Evolutionary conservation across 1,140 invertebrate species (phyloP).

Genomic region (Hetaerina americana): DNA sequence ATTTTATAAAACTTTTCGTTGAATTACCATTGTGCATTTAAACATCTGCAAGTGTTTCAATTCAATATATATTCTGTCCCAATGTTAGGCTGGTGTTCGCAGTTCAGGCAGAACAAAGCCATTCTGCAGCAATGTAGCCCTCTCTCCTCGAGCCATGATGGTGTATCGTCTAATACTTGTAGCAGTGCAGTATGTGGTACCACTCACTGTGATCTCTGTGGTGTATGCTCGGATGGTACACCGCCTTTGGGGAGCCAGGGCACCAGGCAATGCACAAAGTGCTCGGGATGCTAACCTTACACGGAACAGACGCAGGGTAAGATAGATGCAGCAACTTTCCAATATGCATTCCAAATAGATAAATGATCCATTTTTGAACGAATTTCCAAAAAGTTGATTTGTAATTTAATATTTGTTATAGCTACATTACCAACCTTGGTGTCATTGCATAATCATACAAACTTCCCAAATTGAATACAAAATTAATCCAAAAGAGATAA

Average conservation of each 20-base stretch:
- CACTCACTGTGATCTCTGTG: slow-evolving; percentile 59
- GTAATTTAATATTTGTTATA: too few relatives aligned
- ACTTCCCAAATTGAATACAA: too few relatives aligned
- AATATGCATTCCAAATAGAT: too few relatives aligned
- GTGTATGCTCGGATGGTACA: slow-evolving; percentile 66
- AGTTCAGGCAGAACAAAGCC: slow-evolving; percentile 26
- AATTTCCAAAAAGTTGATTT: too few relatives aligned
- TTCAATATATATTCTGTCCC: too few relatives aligned
- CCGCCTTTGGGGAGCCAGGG: slow-evolving; percentile 56
- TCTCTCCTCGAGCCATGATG: slow-evolving; percentile 38
- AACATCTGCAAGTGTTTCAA: too few relatives aligned
- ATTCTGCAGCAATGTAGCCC: slow-evolving; percentile 41
- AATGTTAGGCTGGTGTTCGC: not conserved
- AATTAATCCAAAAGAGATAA: too few relatives aligned
- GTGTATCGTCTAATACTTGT: slow-evolving; percentile 41
- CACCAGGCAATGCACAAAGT: slow-evolving; percentile 62
- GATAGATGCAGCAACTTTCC: slow-evolving; percentile 10
- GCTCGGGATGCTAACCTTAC: slow-evolving; percentile 57
- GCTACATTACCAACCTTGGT: too few relatives aligned
- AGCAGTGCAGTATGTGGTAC: slow-evolving; percentile 55
- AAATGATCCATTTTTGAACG: too few relatives aligned
- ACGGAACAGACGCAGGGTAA: slow-evolving; percentile 69
- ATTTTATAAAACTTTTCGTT: too few relatives aligned
- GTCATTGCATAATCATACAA: too few relatives aligned
- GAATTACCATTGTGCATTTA: too few relatives aligned